Percentiles rank a stretch among this genome's conserved stretches.
phyloP scores from a whole-genome alignment of 2,113 vertebrate species.

The Ciconia boyciana region DNA sequence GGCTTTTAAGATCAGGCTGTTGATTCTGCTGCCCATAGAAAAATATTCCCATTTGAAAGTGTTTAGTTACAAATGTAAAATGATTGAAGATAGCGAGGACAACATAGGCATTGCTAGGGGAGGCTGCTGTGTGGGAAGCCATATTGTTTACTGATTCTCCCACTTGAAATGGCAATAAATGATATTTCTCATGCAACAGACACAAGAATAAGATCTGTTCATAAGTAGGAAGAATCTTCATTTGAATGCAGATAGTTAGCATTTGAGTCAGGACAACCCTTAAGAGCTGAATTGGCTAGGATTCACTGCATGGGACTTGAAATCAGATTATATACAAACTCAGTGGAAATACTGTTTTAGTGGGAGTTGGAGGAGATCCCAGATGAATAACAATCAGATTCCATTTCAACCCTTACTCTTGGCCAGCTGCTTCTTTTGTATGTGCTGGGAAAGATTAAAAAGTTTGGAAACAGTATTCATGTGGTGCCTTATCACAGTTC shows the following conservation, averaged over 20 bases:
- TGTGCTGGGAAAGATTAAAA: constrained; percentile 35
- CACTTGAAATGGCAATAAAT: background rate
- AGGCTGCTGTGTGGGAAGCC: background rate
- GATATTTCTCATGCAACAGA: background rate
- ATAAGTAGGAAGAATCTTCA: background rate
- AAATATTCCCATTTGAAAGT: background rate
- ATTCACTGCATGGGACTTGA: constrained; percentile 28
- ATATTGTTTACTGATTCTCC: background rate
- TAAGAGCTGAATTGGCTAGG: constrained; percentile 22
- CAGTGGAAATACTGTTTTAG: constrained; percentile 30
- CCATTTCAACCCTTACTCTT: constrained; percentile 39
- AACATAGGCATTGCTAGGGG: background rate
- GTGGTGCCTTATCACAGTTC: background rate
- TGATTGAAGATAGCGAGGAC: background rate
- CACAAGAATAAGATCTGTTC: background rate
- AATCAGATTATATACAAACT: constrained; percentile 28
- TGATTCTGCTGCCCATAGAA: background rate
- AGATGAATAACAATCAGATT: constrained; percentile 50
- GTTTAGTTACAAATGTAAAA: background rate
- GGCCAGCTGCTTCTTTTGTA: constrained; percentile 38
- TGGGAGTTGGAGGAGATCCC: constrained; percentile 31
- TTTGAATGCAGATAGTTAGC: constrained; percentile 29
- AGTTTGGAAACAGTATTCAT: constrained; percentile 44
- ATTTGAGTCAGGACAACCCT: constrained; percentile 34
- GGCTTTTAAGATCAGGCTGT: background rate